Percentiles rank a stretch among this genome's conserved stretches.
phyloP scores from a whole-genome alignment of 1,140 invertebrate species.

The Zophobas morio region DNA sequence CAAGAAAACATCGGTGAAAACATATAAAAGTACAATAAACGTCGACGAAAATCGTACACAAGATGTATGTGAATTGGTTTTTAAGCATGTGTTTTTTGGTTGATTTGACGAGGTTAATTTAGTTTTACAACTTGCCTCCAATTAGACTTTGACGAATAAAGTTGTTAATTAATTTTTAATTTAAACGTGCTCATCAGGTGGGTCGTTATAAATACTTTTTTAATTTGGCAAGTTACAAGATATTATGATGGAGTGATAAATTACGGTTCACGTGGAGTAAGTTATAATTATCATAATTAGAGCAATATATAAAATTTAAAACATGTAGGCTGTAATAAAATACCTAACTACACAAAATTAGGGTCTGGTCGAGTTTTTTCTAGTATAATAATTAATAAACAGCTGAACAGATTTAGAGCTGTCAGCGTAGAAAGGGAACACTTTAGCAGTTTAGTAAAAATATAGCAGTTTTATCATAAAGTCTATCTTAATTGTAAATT shows the following conservation, averaged over 20 bases:
- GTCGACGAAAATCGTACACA: neutral
- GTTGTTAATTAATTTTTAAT: constrained; percentile 15
- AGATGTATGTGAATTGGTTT: neutral
- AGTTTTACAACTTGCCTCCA: neutral
- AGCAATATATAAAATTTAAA: neutral
- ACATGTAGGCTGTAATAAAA: neutral
- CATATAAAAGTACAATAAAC: neutral
- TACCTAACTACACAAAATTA: neutral
- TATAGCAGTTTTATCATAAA: no score
- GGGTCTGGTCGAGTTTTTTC: neutral
- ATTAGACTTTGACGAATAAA: neutral
- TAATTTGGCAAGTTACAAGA: neutral
- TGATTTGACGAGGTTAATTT: neutral
- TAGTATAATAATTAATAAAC: neutral
- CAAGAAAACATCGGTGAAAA: neutral
- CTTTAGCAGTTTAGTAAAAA: no score
- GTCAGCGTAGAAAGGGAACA: no score
- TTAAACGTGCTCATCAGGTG: constrained; percentile 1
- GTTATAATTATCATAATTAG: constrained; percentile 1
- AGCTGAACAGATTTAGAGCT: neutral
- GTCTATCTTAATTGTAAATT: no score
- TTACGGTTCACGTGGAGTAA: neutral
- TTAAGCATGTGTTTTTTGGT: neutral
- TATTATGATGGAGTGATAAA: constrained; percentile 3
- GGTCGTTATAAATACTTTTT: neutral